Evolutionary conservation across 2,888 invertebrate species (phyloP), one percentile per base, ranked within the genome.

Genomic region (Rambutsinella grinnellia): DNA sequence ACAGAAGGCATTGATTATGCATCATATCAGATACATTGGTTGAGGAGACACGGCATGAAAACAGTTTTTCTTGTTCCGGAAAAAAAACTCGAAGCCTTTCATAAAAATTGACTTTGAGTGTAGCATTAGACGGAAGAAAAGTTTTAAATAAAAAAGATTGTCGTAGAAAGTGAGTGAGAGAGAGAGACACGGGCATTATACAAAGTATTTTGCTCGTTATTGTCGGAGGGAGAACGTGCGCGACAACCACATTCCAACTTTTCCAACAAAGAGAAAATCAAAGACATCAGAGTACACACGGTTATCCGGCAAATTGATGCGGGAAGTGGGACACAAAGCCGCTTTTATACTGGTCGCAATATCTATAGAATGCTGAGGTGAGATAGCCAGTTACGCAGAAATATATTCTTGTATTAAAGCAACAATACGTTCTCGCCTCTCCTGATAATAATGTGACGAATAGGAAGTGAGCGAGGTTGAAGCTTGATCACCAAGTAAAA

Each of bases 1-100:
- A 17, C 54, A 21, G 26, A n/a, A 65, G 49, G 58, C 72, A 72
- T 72, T 72, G 72, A 58, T 72, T 72, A 72, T 72, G 72, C 72
- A 72, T 72, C 72, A 65, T 58, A 36, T 36, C 36, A 36, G 5
- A 36, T 8, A 36, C 36, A 36, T 13, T 5, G 13, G 13, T 13
- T 13, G 36, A n/a, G n/a, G n/a, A n/a, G n/a, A n/a, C n/a, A 36
- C 36, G 36, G 13, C 36, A 36, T 8, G 36, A 36, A 36, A 36
- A 5, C 6, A 8, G 36, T 13, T 36, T 36, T 13, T 13, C 13
- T 13, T 36, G 36, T 36, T 13, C 36, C 36, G 5, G 6, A 36
- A 36, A 13, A 13, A 36, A 36, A 8, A 13, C 36, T 8, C 5
- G 13, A 36, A 36, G 13, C 6, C 36, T 36, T 36, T 36, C 13